Conservation (phyloP, 2,888 invertebrate genomes). For the Drosophila affinis region DNA sequence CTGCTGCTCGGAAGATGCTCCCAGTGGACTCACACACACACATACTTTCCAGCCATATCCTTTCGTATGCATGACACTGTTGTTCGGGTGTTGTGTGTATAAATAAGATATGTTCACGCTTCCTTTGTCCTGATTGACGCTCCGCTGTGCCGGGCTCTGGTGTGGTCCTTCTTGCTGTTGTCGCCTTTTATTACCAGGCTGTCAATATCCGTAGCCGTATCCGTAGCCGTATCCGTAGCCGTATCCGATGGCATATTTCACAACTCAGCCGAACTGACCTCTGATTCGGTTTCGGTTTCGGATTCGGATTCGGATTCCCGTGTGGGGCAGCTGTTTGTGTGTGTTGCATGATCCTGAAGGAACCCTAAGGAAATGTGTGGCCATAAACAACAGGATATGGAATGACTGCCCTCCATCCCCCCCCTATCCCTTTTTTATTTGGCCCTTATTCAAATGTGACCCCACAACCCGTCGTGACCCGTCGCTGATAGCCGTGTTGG, state of each 20-base stretch:
- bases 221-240: too few species aligned
- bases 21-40: too few species aligned
- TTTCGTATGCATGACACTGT: background rate
- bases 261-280: too few species aligned
- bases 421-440: too few species aligned
- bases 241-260: too few species aligned
- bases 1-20: too few species aligned
- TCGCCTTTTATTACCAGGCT: constrained; percentile 47
- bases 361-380: constrained; percentile 14
- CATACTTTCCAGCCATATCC: background rate
- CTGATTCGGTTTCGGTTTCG: too few species aligned
- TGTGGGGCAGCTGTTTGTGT: too few species aligned
- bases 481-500: background rate
- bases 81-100: constrained; percentile 33
- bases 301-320: too few species aligned
- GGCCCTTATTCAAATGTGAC: constrained; percentile 43
- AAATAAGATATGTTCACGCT: constrained; percentile 61
- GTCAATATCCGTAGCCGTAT: too few species aligned
- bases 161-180: constrained; percentile 24
- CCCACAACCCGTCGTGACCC: constrained; percentile 18
- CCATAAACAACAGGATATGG: constrained; percentile 76
- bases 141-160: constrained; percentile 5
- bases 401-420: constrained; percentile 48
- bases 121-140: constrained; percentile 29
- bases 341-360: too few species aligned